Evolutionary conservation across 2,113 vertebrate species (phyloP).

Genomic region (Lipotes vexillifer): DNA sequence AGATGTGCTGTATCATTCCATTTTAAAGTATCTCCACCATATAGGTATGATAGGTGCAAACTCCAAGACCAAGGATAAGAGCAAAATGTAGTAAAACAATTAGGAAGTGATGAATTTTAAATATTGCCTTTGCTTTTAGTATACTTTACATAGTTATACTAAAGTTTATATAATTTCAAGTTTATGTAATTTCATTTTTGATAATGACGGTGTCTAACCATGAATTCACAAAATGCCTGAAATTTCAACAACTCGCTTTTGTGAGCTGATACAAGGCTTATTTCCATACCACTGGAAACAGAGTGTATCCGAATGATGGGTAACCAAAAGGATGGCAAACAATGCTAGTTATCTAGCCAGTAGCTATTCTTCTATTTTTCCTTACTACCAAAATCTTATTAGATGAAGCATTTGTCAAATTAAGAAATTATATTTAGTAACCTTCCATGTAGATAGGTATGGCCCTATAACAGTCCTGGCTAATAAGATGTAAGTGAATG

Average conservation of each 20-base stretch:
- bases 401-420: neutral
- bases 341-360: neutral
- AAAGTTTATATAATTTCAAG: too few species aligned
- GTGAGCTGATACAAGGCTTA: neutral
- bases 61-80: neutral
- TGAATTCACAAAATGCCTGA: neutral
- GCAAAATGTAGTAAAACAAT: neutral
- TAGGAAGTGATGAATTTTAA: neutral
- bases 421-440: neutral
- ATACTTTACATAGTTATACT: neutral
- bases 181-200: neutral
- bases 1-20: neutral
- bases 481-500: neutral
- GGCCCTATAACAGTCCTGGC: neutral
- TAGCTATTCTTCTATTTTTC: neutral
- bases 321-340: neutral
- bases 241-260: neutral
- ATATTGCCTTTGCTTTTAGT: neutral
- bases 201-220: neutral
- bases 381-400: neutral
- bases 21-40: neutral
- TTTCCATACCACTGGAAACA: neutral
- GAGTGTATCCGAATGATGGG: neutral
- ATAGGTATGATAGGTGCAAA: neutral
- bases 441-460: neutral